phyloP scores from a whole-genome alignment of 2,113 vertebrate species.

The Sciurus niger region DNA sequence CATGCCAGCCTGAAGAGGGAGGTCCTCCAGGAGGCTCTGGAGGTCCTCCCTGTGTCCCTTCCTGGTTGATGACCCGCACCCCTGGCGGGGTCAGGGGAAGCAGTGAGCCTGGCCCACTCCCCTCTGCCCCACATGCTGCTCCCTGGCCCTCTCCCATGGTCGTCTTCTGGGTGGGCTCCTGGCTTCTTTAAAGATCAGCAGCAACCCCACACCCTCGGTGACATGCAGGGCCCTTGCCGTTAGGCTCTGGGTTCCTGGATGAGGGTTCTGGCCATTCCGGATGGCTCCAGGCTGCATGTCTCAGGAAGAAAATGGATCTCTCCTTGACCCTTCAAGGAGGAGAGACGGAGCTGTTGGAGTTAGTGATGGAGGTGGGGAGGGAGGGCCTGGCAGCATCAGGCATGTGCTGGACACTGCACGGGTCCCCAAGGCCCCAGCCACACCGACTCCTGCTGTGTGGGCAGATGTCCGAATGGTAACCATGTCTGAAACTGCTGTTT shows the following conservation, averaged over 20 bases:
- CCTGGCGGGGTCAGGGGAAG: not conserved
- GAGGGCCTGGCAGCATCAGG: not conserved
- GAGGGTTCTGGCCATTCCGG: not conserved
- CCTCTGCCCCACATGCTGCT: not conserved
- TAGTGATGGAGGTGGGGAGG: not conserved
- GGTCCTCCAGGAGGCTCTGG: not conserved
- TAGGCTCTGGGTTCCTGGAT: not conserved
- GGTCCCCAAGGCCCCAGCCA: not conserved
- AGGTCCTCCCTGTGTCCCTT: not conserved
- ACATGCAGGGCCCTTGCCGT: not conserved
- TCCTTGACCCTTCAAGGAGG: not conserved
- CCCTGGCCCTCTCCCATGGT: too few species aligned
- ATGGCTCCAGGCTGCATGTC: not conserved
- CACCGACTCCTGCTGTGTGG: rapidly evolving
- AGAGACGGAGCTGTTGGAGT: too few species aligned
- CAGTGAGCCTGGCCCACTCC: too few species aligned
- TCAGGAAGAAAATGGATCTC: not conserved
- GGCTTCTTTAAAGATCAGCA: too few species aligned
- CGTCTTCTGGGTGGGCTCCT: not conserved
- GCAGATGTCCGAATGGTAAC: rapidly evolving
- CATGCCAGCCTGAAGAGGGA: not conserved
- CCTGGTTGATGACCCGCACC: not conserved
- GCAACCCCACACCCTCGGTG: rapidly evolving
- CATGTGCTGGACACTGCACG: not conserved
- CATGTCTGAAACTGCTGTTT: not conserved